Conservation (phyloP, 2,113 vertebrate genomes). For the Rhinichthys klamathensis region DNA sequence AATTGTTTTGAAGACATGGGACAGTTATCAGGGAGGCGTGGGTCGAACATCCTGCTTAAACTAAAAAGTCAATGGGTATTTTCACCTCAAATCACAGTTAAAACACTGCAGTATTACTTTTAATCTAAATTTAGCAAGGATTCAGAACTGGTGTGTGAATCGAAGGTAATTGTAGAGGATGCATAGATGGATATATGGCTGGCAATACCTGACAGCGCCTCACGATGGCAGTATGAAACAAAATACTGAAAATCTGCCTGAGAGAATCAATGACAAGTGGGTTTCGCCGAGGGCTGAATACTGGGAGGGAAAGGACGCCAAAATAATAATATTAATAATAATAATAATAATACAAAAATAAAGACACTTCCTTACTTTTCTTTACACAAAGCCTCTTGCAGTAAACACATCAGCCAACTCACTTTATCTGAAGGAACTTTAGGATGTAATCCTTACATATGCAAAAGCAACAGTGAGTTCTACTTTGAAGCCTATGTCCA, state of each 20-base stretch:
- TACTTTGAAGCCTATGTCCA: conserved; percentile 52
- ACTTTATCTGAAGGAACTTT: conserved; percentile 19
- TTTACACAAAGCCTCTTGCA: conserved; percentile 43
- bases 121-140: conserved; percentile 39
- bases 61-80: background rate
- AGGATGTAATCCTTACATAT: background rate
- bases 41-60: background rate
- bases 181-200: conserved; percentile 8
- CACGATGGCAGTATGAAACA: conserved; percentile 65
- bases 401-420: conserved; percentile 34
- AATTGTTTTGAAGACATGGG: background rate
- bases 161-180: conserved; percentile 2
- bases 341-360: conserved; percentile 36
- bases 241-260: conserved; percentile 15
- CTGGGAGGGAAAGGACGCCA: background rate
- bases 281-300: conserved; percentile 6
- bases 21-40: background rate
- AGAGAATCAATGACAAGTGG: background rate
- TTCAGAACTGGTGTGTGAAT: background rate
- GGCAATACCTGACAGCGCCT: conserved; percentile 58
- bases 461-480: conserved; percentile 46
- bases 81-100: conserved; percentile 67
- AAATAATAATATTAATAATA: background rate
- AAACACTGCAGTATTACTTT: conserved; percentile 70
- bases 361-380: conserved; percentile 36